phyloP scores from a whole-genome alignment of 2,797 vertebrate genomes.

The Gallirallus australis region DNA sequence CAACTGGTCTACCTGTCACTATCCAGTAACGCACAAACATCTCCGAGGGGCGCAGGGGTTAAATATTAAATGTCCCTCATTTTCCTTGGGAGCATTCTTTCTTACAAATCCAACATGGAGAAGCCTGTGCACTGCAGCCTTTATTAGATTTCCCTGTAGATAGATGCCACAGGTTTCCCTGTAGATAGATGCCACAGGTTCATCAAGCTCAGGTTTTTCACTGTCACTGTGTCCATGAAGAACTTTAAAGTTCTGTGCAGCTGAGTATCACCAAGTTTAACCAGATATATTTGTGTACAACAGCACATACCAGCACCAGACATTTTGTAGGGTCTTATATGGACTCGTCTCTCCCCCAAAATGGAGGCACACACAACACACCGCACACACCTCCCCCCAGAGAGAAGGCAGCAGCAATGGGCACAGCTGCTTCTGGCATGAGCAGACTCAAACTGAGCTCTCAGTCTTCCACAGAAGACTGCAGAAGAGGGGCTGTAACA shows the following conservation, averaged over 20 bases:
- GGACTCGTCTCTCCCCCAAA: neutral
- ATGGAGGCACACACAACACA: neutral
- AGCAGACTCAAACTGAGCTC: neutral
- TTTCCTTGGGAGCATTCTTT: neutral
- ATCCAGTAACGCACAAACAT: neutral
- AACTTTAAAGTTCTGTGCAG: neutral
- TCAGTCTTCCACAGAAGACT: neutral
- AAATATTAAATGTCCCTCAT: neutral
- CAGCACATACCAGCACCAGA: neutral
- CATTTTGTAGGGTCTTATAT: neutral
- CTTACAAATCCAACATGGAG: neutral
- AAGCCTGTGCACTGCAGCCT: neutral
- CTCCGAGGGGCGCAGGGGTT: neutral
- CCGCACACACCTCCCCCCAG: neutral
- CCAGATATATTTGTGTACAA: neutral
- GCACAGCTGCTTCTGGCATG: neutral
- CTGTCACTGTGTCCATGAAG: neutral
- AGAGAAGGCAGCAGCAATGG: neutral
- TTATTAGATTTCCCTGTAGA: neutral
- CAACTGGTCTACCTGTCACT: neutral
- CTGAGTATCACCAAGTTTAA: neutral
- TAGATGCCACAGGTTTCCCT: neutral
- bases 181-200: fast-evolving
- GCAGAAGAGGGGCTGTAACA: neutral
- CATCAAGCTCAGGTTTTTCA: neutral